These are phyloP conservation scores for Liposcelis brunnea DNA, from an alignment of 2,888 invertebrate species.

Conservation along the genomic window DNA sequence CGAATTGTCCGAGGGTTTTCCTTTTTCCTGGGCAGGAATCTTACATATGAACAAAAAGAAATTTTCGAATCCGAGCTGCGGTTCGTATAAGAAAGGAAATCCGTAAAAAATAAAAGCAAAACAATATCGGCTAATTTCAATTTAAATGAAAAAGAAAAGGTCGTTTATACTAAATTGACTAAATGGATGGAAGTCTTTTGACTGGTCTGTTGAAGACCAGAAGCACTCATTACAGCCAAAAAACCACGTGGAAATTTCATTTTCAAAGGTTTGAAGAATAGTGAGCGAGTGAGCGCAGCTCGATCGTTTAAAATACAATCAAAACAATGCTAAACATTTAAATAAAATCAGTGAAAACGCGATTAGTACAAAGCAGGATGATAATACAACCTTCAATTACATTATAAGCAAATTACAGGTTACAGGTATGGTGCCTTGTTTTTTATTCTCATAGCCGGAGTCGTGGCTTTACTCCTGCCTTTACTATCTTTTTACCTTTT, in stretches of 20 bases:
- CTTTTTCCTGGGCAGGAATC: too few species aligned
- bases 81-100: too few species aligned
- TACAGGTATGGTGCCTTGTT: conserved; percentile 4
- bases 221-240: neutral
- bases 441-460: conserved; percentile 4
- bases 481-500: too few species aligned
- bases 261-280: neutral
- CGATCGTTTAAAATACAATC: conserved; percentile 5
- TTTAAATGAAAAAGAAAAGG: too few species aligned
- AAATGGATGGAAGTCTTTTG: too few species aligned
- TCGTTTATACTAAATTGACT: too few species aligned
- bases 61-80: too few species aligned
- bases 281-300: neutral
- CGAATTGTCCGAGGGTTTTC: too few species aligned
- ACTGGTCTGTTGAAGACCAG: neutral
- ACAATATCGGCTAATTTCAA: too few species aligned
- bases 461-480: neutral
- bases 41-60: too few species aligned
- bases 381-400: conserved; percentile 7
- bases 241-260: conserved; percentile 7
- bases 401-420: conserved; percentile 9
- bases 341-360: conserved; percentile 6
- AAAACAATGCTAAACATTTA: conserved; percentile 9
- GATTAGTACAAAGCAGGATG: conserved; percentile 5
- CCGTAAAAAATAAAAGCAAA: too few species aligned